Evolutionary conservation across 2,113 vertebrate species (phyloP).

Genomic region (Caretta caretta): DNA sequence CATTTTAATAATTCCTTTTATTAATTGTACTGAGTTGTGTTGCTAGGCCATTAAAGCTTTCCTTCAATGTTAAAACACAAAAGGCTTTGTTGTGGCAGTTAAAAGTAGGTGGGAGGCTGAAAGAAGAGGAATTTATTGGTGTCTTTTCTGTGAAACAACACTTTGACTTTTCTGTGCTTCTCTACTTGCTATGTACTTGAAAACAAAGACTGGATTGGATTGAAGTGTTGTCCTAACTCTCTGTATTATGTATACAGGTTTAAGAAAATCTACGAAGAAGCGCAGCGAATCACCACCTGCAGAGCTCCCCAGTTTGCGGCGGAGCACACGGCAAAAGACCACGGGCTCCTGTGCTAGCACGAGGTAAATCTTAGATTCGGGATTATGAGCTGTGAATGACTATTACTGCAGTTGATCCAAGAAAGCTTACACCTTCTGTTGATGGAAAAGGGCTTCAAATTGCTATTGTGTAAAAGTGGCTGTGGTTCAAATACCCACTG

Average conservation of each 20-base stretch:
- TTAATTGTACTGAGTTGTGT: not conserved
- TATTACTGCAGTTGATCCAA: not conserved
- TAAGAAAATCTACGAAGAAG: conserved; percentile 98
- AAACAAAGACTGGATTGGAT: not conserved
- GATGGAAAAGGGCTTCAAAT: not conserved
- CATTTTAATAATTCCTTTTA: not conserved
- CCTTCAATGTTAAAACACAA: not conserved
- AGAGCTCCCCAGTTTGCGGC: conserved; percentile 99
- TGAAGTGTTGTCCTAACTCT: not conserved
- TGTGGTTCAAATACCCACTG: not conserved
- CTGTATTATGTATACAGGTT: conserved; percentile 76
- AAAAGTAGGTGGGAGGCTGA: not conserved
- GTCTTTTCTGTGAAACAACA: not conserved
- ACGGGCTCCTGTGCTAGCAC: conserved; percentile 99
- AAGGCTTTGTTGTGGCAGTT: not conserved
- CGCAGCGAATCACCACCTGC: conserved; percentile 99
- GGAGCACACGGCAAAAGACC: conserved; percentile 99
- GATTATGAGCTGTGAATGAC: accelerated
- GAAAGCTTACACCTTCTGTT: accelerated
- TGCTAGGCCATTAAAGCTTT: not conserved
- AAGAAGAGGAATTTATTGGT: not conserved
- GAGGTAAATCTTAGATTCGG: conserved; percentile 81
- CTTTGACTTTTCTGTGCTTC: not conserved
- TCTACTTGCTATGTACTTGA: not conserved
- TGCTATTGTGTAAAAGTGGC: not conserved